Evolutionary conservation across 2,113 vertebrate species (phyloP), one percentile per base, ranked within the genome.

Genomic region (western clawed frog (Xenopus tropicalis)): DNA sequence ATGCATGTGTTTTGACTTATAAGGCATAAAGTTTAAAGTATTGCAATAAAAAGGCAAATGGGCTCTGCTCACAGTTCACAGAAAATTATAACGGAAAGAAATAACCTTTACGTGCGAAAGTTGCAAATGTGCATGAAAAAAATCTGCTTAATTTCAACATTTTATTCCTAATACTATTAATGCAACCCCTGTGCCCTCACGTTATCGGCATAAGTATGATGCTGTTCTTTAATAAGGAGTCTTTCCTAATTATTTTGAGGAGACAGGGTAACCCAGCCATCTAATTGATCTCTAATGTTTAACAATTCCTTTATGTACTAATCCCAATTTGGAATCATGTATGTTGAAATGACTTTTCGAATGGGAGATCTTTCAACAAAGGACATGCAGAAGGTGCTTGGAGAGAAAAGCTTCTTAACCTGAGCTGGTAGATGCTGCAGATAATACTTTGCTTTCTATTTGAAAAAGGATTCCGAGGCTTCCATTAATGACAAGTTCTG

Each of bases 391-490:
- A 68, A 76, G 58, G 73, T 62, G 21, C 66, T 76, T 69, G 59
- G 73, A 56, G 20, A 69, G 73, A 76, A 76, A 76, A 76, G 73
- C 73, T 69, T 59, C 73, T 76, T 76, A 76, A 48, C 59, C 57
- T 68, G 66, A 76, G 73, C 73, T 69, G 25, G 59, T 52, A 69
- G 73, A 76, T 76, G 57, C 48, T 29, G n/a, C 25, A 56, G 73
- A 76, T 75, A 69, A 44, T 51, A n/a, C 21, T 21, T 22, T 12
- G 42, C n/a, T 22, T 66, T 66, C 64, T 22, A 62, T 61, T 56
- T 54, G 58, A 69, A 21, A 76, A 57, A 23, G 72, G 66, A 76
- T 69, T 69, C 66, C 10, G 22, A 67, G 59, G 66, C 65, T 52
- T 65, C 65, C 61, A 23, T 54, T 76, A 76, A 76, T 69, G 59